phyloP scores from a whole-genome alignment of 30 jellyfish, hydroid and myxozoan genomes.

The Catostylus mosaicus region DNA sequence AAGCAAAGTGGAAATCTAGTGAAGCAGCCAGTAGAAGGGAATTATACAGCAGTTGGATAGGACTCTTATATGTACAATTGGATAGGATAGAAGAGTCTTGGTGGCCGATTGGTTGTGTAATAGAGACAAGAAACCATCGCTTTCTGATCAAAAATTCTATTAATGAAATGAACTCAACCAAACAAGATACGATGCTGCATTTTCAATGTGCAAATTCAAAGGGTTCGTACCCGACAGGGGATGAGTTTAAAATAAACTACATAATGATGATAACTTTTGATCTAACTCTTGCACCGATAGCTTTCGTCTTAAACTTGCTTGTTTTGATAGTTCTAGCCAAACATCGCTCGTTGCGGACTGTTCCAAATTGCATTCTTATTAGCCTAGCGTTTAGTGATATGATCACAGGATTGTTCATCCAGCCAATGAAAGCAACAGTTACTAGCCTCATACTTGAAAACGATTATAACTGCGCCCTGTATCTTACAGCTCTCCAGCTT shows the following conservation, averaged over 20 bases:
- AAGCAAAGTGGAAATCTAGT: too few species aligned
- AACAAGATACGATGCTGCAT: background rate
- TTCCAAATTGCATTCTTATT: conserved; percentile 42
- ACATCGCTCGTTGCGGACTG: conserved; percentile 53
- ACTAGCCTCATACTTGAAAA: conserved; percentile 1
- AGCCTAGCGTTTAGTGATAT: conserved; percentile 65
- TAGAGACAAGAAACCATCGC: too few species aligned
- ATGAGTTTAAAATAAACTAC: conserved; percentile 30
- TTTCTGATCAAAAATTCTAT: too few species aligned
- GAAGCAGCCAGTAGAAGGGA: too few species aligned
- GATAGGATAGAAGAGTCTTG: too few species aligned
- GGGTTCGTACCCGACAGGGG: conserved; percentile 52
- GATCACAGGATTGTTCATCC: conserved; percentile 56
- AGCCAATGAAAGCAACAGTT: conserved; percentile 62
- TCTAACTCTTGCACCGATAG: conserved; percentile 39
- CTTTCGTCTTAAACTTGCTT: conserved; percentile 36
- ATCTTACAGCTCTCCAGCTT: conserved; percentile 49
- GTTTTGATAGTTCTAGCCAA: conserved; percentile 44
- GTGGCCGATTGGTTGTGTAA: too few species aligned
- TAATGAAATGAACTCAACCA: background rate
- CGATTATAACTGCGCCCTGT: conserved; percentile 33
- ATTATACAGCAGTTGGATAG: too few species aligned
- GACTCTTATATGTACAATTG: too few species aligned
- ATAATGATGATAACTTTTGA: conserved; percentile 50
- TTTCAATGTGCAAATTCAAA: conserved; percentile 41